Conservation (phyloP, 2,797 vertebrate species). For the Poeciliopsis turneri region DNA sequence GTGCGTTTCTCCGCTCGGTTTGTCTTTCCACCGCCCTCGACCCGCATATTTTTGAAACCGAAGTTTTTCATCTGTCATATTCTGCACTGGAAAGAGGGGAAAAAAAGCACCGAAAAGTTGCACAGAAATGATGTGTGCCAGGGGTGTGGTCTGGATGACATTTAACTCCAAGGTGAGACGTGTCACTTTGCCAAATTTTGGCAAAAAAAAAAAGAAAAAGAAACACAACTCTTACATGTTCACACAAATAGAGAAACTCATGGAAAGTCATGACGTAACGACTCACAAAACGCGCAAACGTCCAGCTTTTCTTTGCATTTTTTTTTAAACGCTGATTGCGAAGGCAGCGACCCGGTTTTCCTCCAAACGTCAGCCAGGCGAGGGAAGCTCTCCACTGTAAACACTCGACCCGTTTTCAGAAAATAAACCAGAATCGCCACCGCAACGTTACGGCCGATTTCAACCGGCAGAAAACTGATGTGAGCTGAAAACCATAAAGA, state of each 20-base stretch:
- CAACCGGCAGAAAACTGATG: slow-evolving; percentile 52
- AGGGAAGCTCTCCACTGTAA: slow-evolving; percentile 36
- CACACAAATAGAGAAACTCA: slow-evolving; percentile 50
- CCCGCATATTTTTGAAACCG: slow-evolving; percentile 11
- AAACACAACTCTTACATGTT: slow-evolving; percentile 30
- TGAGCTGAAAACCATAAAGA: slow-evolving; percentile 57
- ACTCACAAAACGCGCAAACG: slow-evolving; percentile 42
- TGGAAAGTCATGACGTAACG: slow-evolving; percentile 79
- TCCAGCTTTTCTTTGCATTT: slow-evolving; percentile 13
- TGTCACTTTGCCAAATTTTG: slow-evolving; percentile 49
- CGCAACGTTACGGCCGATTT: slow-evolving; percentile 60
- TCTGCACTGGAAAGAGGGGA: slow-evolving; percentile 29
- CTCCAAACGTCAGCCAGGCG: slow-evolving; percentile 31
- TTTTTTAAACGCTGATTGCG: slow-evolving; percentile 37
- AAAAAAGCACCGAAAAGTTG: slow-evolving; percentile 16
- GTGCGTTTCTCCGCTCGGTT: slow-evolving; percentile 23
- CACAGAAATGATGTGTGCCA: slow-evolving; percentile 26
- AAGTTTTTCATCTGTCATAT: slow-evolving; percentile 40
- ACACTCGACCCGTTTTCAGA: slow-evolving; percentile 19
- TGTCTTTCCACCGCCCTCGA: slow-evolving; percentile 55
- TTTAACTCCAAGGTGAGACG: slow-evolving; percentile 82
- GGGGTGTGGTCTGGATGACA: slow-evolving; percentile 76
- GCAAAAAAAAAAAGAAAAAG: slow-evolving; percentile 20
- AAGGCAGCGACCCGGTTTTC: slow-evolving; percentile 36
- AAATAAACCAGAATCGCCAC: slow-evolving; percentile 55